A percentile compares a stretch with the other conserved stretches of the same genome.
phyloP scores from a whole-genome alignment of 2,797 vertebrate species.

The Molossus alvarezi region DNA sequence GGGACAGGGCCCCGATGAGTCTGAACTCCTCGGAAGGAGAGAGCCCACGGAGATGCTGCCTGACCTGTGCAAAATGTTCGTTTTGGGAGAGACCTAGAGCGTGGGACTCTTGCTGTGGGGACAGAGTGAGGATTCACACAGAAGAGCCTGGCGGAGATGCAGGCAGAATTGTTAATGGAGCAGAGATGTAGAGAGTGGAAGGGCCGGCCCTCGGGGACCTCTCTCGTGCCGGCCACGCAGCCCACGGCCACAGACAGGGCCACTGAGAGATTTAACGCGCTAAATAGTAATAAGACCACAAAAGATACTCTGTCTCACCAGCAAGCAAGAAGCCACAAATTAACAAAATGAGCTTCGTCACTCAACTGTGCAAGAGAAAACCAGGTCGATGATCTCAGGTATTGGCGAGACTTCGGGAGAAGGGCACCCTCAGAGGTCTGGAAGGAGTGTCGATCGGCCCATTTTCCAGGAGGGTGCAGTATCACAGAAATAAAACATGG shows the following conservation, averaged over 20 bases:
- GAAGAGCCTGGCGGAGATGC: fast-evolving
- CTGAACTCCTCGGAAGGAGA: background rate
- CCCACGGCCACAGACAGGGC: background rate
- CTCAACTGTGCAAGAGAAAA: background rate
- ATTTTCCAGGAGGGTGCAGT: background rate
- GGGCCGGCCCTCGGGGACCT: fast-evolving
- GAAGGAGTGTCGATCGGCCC: background rate
- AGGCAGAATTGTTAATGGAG: fast-evolving
- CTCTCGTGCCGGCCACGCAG: fast-evolving
- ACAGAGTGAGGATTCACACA: background rate
- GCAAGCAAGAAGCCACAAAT: background rate
- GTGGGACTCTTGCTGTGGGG: background rate
- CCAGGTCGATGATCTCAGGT: background rate
- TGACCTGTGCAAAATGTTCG: too few relatives aligned
- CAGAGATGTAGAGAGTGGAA: fast-evolving
- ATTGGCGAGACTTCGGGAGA: background rate
- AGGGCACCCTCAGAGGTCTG: background rate
- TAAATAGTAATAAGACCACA: background rate
- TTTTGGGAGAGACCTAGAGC: background rate
- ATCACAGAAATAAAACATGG: background rate
- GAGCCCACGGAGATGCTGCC: fast-evolving
- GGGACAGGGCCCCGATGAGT: fast-evolving
- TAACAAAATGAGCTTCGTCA: background rate
- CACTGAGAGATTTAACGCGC: background rate
- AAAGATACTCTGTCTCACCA: background rate